These are phyloP conservation scores for Exephanes ischioxanthus DNA, from an alignment of 2,888 invertebrate genomes.

Conservation along the genomic window DNA sequence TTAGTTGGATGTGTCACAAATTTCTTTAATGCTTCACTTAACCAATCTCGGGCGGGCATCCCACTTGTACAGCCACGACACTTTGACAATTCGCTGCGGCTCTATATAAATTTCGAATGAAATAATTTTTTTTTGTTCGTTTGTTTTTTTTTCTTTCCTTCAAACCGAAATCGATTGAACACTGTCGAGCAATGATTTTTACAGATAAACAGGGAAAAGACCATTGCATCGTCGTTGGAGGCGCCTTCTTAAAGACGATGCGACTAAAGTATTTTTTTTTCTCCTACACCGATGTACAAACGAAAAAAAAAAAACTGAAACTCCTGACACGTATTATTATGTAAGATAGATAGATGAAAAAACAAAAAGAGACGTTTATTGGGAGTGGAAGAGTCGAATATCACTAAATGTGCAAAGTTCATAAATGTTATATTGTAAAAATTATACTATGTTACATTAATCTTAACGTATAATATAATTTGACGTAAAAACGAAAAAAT, in stretches of 20 bases:
- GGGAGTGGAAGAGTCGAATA: slow-evolving; percentile 66
- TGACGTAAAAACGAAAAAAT: slow-evolving; percentile 62
- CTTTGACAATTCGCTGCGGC: slow-evolving; percentile 58
- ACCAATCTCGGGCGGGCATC: slow-evolving; percentile 74
- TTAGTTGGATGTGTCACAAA: slow-evolving; percentile 67
- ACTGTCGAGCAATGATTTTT: slow-evolving; percentile 18
- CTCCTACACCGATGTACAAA: slow-evolving; percentile 34
- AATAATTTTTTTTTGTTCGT: slow-evolving; percentile 10
- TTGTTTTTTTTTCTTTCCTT: slow-evolving; percentile 3
- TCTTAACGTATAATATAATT: slow-evolving; percentile 71
- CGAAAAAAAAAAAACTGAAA: slow-evolving; percentile 49
- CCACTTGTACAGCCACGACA: slow-evolving; percentile 73
- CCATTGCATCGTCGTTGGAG: slow-evolving; percentile 60
- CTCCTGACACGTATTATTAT: slow-evolving; percentile 61
- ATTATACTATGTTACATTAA: slow-evolving; percentile 73
- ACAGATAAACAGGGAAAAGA: slow-evolving; percentile 5
- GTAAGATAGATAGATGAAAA: slow-evolving; percentile 59
- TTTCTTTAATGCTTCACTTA: slow-evolving; percentile 72
- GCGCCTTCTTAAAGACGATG: slow-evolving; percentile 55
- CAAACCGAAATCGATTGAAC: slow-evolving; percentile 15
- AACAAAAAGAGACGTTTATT: slow-evolving; percentile 66
- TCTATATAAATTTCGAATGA: slow-evolving; percentile 54
- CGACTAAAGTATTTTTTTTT: slow-evolving; percentile 34
- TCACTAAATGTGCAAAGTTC: slow-evolving; percentile 77
- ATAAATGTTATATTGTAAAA: slow-evolving; percentile 75